These are phyloP conservation scores for Leptosomus discolor DNA, from an alignment of 2,113 vertebrate species.

Conservation along the genomic window DNA sequence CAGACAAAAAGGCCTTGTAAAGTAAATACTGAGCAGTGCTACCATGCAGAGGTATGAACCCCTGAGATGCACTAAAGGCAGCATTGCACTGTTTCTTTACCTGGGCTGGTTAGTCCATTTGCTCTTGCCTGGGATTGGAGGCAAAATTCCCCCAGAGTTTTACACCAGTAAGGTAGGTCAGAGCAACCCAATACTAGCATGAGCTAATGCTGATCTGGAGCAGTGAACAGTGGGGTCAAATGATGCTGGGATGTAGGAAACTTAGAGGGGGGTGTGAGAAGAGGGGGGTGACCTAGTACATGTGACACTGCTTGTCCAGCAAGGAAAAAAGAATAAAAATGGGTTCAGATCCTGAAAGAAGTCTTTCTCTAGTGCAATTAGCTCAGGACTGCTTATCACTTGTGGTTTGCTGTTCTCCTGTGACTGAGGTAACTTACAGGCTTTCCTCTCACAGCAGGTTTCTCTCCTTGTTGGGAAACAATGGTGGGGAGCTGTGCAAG, in stretches of 20 bases:
- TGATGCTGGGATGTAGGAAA: not conserved
- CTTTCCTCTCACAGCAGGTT: not conserved
- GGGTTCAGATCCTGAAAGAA: not conserved
- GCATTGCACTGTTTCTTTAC: not conserved
- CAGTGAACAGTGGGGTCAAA: not conserved
- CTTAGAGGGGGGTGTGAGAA: not conserved
- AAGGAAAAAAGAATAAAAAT: not conserved
- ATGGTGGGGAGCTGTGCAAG: not conserved
- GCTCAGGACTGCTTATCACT: not conserved
- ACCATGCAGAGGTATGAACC: not conserved
- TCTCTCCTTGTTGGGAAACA: not conserved
- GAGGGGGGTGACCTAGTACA: not conserved
- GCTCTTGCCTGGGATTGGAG: not conserved
- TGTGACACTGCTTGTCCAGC: not conserved
- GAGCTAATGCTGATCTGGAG: not conserved
- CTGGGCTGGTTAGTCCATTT: not conserved
- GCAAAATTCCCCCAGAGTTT: not conserved
- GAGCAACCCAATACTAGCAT: not conserved
- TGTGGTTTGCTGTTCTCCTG: not conserved
- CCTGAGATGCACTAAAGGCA: not conserved
- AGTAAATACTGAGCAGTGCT: not conserved
- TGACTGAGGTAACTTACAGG: not conserved
- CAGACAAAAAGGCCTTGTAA: not conserved
- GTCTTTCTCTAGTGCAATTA: not conserved
- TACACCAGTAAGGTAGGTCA: not conserved